A percentile compares a stretch with the other conserved stretches of the same genome.
phyloP scores from a whole-genome alignment of 2,888 invertebrate genomes.

The Eupeodes luniger region DNA sequence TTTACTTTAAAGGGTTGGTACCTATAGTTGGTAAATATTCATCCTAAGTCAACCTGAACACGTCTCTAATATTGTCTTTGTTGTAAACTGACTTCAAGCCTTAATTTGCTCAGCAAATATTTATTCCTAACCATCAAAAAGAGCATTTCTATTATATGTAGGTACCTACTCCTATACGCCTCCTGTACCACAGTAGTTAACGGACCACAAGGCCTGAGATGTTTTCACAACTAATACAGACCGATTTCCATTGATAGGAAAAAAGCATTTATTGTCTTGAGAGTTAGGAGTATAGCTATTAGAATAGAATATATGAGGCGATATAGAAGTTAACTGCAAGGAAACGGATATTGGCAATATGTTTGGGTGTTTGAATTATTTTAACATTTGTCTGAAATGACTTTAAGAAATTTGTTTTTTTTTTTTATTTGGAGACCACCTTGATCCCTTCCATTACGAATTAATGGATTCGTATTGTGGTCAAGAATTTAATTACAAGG shows the following conservation, averaged over 20 bases:
- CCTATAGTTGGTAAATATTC: neutral
- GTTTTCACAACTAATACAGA: constrained; percentile 13
- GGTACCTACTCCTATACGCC: neutral
- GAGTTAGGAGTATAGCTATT: neutral
- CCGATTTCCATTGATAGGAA: constrained; percentile 14
- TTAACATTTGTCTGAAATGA: constrained; percentile 40
- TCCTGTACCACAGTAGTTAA: neutral
- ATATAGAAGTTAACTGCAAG: neutral
- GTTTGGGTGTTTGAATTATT: constrained; percentile 15
- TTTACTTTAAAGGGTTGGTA: neutral
- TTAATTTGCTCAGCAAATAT: constrained; percentile 48
- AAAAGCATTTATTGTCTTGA: constrained; percentile 13
- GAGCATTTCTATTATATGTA: neutral
- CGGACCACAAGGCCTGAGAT: neutral
- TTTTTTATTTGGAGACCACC: constrained; percentile 33
- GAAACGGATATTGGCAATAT: constrained; percentile 38
- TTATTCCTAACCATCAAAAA: constrained; percentile 40
- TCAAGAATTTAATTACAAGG: constrained; percentile 33
- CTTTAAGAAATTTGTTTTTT: constrained; percentile 6
- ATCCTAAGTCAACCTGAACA: constrained; percentile 49
- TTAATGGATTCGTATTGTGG: constrained; percentile 8
- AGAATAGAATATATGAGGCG: constrained; percentile 4
- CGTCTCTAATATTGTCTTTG: constrained; percentile 12
- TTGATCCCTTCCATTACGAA: constrained; percentile 3
- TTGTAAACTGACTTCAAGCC: constrained; percentile 7